Evolutionary conservation across 2,888 invertebrate genomes (phyloP).

Genomic region (Ennomos erosarius): DNA sequence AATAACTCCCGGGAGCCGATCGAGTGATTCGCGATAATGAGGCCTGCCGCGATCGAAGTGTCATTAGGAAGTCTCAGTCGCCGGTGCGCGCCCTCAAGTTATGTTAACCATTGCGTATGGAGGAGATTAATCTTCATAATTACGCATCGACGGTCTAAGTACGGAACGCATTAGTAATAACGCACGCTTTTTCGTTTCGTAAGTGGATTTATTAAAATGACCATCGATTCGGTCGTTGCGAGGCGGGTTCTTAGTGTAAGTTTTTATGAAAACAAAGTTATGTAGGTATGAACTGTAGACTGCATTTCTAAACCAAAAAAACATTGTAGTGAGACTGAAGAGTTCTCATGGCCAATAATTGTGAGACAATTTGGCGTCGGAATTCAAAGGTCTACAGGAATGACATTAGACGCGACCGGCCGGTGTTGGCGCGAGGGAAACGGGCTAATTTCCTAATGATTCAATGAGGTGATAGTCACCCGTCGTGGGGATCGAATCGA

Average conservation of each 20-base stretch:
- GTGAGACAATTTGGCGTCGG: slow-evolving; percentile 56
- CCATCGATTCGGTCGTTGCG: slow-evolving; percentile 29
- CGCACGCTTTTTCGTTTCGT: slow-evolving; percentile 36
- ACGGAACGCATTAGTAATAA: slow-evolving; percentile 57
- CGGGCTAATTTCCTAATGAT: slow-evolving; percentile 72
- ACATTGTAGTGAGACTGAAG: slow-evolving; percentile 26
- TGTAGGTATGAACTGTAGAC: neutral
- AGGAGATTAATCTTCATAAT: slow-evolving; percentile 77
- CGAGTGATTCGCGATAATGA: slow-evolving; percentile 83
- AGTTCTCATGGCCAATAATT: slow-evolving; percentile 54
- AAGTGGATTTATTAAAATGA: slow-evolving; percentile 28
- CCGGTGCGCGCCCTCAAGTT: slow-evolving; percentile 76
- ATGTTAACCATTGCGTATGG: slow-evolving; percentile 68
- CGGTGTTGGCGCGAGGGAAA: slow-evolving; percentile 50
- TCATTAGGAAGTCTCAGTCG: slow-evolving; percentile 84
- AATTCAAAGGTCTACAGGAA: slow-evolving; percentile 54
- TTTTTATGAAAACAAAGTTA: too few species aligned
- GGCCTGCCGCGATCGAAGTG: slow-evolving; percentile 80
- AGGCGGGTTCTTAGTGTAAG: neutral
- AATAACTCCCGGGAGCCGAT: slow-evolving; percentile 79
- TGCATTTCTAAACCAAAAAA: slow-evolving; percentile 29
- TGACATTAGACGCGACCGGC: slow-evolving; percentile 66
- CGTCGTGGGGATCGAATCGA: slow-evolving; percentile 69
- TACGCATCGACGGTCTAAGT: slow-evolving; percentile 58
- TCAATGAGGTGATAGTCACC: slow-evolving; percentile 70